Evolutionary conservation across 1,140 invertebrate species (phyloP).

Genomic region (Spodoptera litura): DNA sequence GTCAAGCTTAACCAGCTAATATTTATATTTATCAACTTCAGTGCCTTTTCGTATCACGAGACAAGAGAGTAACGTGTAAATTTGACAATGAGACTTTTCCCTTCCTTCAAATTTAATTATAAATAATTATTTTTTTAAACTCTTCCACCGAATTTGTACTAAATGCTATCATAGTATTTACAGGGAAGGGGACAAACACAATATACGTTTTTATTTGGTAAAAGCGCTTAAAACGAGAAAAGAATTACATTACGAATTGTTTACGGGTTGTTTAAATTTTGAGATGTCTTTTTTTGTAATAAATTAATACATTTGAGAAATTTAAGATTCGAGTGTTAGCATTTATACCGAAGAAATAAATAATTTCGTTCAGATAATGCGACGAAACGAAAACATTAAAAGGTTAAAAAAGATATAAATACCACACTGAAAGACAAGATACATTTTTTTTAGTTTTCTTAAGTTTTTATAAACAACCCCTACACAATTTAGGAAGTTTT

Average conservation of each 20-base stretch:
- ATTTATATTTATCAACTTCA: slow-evolving; percentile 1
- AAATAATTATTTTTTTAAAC: slow-evolving; percentile 67
- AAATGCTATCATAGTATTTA: slow-evolving; percentile 77
- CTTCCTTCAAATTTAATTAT: slow-evolving; percentile 48
- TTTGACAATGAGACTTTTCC: slow-evolving; percentile 49
- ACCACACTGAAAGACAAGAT: neutral
- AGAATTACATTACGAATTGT: slow-evolving; percentile 19
- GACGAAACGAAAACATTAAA: too few relatives aligned
- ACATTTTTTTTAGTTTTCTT: neutral
- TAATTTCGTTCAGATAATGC: neutral
- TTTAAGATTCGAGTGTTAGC: neutral
- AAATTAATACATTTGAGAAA: neutral
- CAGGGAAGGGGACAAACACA: slow-evolving; percentile 68
- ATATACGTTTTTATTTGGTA: slow-evolving; percentile 75
- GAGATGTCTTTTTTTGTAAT: neutral
- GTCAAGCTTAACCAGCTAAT: slow-evolving; percentile 35
- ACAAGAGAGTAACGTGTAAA: slow-evolving; percentile 27
- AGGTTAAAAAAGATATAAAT: neutral
- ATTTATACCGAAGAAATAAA: neutral
- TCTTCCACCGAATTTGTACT: slow-evolving; percentile 84
- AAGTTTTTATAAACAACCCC: slow-evolving; percentile 26
- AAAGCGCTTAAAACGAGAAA: slow-evolving; percentile 74
- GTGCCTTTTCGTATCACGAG: slow-evolving; percentile 49
- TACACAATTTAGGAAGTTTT: slow-evolving; percentile 23
- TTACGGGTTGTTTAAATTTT: slow-evolving; percentile 37